Percentiles rank a stretch among this genome's conserved stretches.
These are phyloP conservation scores for Aselliscus stoliczkanus DNA, from an alignment of 2,797 vertebrate species.

Conservation along the genomic window DNA sequence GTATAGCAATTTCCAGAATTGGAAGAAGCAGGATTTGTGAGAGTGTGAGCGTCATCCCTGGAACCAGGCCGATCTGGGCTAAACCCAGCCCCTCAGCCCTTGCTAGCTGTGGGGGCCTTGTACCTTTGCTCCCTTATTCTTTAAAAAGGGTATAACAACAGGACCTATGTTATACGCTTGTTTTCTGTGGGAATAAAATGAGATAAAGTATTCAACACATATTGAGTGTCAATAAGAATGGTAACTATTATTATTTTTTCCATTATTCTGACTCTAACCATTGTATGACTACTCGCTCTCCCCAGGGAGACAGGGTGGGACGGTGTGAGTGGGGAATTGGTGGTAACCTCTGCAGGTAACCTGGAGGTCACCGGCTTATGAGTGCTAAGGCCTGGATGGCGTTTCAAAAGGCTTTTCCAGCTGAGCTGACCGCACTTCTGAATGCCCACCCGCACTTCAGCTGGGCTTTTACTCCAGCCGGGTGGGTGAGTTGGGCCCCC, in stretches of 20 bases:
- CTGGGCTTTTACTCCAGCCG: background rate
- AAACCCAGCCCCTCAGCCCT: fast-evolving
- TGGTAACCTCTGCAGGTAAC: background rate
- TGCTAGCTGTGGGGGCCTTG: background rate
- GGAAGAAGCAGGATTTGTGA: background rate
- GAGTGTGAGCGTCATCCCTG: background rate
- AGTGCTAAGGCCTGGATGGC: background rate
- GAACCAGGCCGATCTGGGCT: background rate
- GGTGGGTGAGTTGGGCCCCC: no score
- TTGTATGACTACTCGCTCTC: fast-evolving
- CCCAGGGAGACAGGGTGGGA: background rate
- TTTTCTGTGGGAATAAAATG: background rate
- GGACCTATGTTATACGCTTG: background rate
- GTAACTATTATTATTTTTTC: fast-evolving
- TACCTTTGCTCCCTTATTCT: background rate
- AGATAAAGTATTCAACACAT: background rate
- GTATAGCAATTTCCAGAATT: background rate
- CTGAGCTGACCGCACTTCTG: background rate
- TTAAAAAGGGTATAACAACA: background rate
- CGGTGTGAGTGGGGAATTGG: fast-evolving
- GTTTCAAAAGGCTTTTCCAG: background rate
- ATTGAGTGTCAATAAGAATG: background rate
- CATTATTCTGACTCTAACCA: background rate
- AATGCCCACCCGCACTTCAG: background rate
- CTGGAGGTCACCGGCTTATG: background rate